Conservation (phyloP, 2,113 vertebrate species). For the Apteryx owenii region DNA sequence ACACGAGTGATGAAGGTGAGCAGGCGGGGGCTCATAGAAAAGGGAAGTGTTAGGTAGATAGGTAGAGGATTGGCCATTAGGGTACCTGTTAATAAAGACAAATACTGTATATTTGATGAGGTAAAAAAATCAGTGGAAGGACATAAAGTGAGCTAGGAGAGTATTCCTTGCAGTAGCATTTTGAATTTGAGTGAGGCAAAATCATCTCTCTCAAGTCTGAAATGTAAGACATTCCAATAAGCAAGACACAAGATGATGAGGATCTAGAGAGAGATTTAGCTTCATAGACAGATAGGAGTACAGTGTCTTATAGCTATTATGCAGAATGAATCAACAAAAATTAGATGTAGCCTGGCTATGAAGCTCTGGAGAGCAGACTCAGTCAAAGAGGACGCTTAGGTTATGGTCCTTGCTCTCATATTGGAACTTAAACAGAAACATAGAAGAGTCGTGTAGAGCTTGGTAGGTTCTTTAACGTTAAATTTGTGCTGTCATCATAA, state of each 20-base stretch:
- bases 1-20: not conserved
- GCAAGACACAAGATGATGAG: slow-evolving; percentile 35
- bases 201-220: slow-evolving; percentile 12
- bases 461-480: not conserved
- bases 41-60: not conserved
- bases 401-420: not conserved
- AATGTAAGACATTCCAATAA: slow-evolving; percentile 38
- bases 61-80: not conserved
- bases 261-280: slow-evolving; percentile 39
- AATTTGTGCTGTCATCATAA: not conserved
- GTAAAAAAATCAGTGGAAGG: not conserved
- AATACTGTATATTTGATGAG: not conserved
- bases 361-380: not conserved
- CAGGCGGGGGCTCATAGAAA: not conserved
- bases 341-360: not conserved
- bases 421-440: not conserved
- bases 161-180: not conserved
- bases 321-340: slow-evolving; percentile 50
- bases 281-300: not conserved
- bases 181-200: not conserved
- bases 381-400: not conserved
- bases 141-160: not conserved
- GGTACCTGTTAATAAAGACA: slow-evolving; percentile 36
- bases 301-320: slow-evolving; percentile 27
- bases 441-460: not conserved